Base-by-base conservation (phyloP, 2,113 vertebrate genomes). In the Enhydra lutris region DNA sequence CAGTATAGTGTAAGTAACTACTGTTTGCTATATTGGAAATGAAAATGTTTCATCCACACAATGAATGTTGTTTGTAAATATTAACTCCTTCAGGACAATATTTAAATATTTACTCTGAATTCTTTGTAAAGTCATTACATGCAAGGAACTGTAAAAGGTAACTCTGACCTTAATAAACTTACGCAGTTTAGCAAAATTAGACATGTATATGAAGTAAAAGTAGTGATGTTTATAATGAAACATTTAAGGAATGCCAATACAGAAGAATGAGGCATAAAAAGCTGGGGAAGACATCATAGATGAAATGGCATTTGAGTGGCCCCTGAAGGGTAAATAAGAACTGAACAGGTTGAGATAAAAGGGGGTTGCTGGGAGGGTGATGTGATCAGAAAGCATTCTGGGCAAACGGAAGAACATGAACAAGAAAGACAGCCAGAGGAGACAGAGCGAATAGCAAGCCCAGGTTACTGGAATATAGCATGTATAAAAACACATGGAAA, bases 401-500 rank as follows among this genome's bases (percentile, higher is more conserved):
- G 26, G 39, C 55, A 89, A 96, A 83, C 31, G 29, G 69, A 93
- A 83, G 55, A 92, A 78, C 15, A 52, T 78, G 42, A 78, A 47
- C 14, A 78, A 36, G 36, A 82, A 97, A 92, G 26, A 92, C 0
- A 82, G 18, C 55, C 21, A 78, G 87, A 89, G 67, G 36, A 96
- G 55, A 88, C 18, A 84, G 39, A 91, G 69, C 10, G 4, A 88
- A 93, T 3, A 91, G 34, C 36, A 69, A 93, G 47, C 18, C 59
- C 50, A 89, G 52, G 91, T 91, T 61, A 57, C 39, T 76, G 50
- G 52, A 80, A 87, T 50, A 61, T 0, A 74, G 55, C n/a, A 83
- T 67, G n/a, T 89, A 96, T 42, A 31, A 97, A 86, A 95, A 52
- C 74, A 93, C 90, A 87, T 36, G 36, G 45, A 71, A 97, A 85